phyloP scores from a whole-genome alignment of 2,797 vertebrate genomes.

The Gymnothorax reevesii region DNA sequence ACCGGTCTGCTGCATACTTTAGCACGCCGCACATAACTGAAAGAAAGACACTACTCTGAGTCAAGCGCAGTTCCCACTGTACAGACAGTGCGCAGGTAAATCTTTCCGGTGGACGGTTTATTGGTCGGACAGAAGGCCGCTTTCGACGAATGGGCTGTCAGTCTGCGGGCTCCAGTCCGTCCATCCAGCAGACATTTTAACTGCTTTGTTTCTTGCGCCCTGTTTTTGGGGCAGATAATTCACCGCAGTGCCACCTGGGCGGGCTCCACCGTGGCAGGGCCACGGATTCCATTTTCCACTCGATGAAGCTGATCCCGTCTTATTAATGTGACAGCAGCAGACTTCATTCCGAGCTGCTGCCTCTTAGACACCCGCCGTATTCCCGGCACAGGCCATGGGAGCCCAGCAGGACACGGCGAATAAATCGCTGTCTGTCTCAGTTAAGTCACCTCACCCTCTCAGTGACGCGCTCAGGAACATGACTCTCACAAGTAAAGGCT shows the following conservation, averaged over 20 bases:
- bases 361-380: background rate
- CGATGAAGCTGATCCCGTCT: conserved; percentile 24
- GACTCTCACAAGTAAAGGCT: background rate
- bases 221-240: background rate
- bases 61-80: background rate
- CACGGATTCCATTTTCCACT: conserved; percentile 15
- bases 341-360: background rate
- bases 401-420: background rate
- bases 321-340: conserved; percentile 16
- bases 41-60: conserved; percentile 9
- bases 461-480: conserved; percentile 3
- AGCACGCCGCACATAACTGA: conserved; percentile 26
- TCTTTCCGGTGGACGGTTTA: background rate
- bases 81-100: conserved; percentile 5
- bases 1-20: background rate
- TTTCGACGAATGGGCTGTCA: background rate
- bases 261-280: background rate
- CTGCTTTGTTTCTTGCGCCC: conserved; percentile 10
- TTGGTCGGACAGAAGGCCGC: background rate
- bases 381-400: background rate
- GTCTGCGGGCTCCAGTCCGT: background rate
- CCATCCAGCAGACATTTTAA: background rate
- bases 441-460: background rate
- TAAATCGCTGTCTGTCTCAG: conserved; percentile 11
- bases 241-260: conserved; percentile 12